Conservation (phyloP, 2,113 vertebrate genomes). For the Heteronetta atricapilla region DNA sequence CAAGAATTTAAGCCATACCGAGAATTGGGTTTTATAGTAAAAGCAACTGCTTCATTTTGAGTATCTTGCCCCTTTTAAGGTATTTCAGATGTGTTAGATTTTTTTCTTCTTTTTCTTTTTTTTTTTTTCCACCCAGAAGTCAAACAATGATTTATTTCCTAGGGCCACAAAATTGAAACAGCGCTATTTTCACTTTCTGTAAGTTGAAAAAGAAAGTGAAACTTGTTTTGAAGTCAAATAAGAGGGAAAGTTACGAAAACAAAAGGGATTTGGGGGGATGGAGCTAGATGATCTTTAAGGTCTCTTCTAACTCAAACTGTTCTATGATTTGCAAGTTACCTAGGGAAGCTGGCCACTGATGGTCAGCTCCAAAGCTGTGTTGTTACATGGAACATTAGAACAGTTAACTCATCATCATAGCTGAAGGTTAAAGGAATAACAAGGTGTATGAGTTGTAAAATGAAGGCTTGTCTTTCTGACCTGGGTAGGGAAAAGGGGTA, state of each 20-base stretch:
- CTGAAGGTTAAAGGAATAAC: neutral
- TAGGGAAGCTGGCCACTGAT: neutral
- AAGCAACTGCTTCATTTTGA: neutral
- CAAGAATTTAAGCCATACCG: neutral
- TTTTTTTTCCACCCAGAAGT: slow-evolving; percentile 13
- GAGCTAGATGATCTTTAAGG: neutral
- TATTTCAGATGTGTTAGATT: neutral
- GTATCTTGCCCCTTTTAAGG: neutral
- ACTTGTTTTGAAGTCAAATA: slow-evolving; percentile 17
- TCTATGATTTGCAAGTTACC: neutral
- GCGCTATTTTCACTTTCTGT: neutral
- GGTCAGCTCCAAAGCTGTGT: neutral
- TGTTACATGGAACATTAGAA: neutral
- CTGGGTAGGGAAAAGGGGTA: neutral
- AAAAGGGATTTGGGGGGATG: neutral
- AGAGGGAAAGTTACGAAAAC: neutral
- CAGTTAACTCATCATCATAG: neutral
- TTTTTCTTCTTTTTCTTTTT: too few species aligned
- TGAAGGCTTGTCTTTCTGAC: neutral
- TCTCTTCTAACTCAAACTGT: neutral
- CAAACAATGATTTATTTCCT: slow-evolving; percentile 1
- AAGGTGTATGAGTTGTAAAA: neutral
- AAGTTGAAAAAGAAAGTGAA: slow-evolving; percentile 49
- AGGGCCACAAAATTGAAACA: neutral
- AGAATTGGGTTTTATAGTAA: slow-evolving; percentile 2